Conservation (phyloP, 2,113 vertebrate species). For the Felis catus region DNA sequence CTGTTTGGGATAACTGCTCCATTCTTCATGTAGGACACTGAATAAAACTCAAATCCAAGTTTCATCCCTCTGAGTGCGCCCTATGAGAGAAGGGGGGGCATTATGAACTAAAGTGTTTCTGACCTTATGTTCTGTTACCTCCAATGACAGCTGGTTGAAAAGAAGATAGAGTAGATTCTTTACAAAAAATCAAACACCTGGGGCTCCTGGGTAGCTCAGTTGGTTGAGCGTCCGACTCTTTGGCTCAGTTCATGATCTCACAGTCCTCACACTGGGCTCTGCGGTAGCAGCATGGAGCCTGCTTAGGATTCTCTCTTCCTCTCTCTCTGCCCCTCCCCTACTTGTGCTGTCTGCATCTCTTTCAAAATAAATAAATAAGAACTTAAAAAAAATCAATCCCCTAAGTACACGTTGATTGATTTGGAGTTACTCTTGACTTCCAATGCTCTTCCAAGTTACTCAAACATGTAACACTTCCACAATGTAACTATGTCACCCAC, state of each 20-base stretch:
- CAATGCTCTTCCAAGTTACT: background rate
- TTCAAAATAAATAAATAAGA: too few relatives aligned
- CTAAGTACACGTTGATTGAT: background rate
- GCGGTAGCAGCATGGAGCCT: too few relatives aligned
- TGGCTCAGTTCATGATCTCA: too few relatives aligned
- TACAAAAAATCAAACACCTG: background rate
- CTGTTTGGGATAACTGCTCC: background rate
- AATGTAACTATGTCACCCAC: background rate
- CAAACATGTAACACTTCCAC: accelerated
- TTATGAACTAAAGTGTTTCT: background rate
- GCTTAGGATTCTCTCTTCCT: too few relatives aligned
- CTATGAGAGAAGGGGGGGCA: background rate
- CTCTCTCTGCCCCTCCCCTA: too few relatives aligned
- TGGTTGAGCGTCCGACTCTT: too few relatives aligned
- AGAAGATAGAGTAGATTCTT: background rate
- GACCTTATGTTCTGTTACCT: background rate
- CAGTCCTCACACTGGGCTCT: too few relatives aligned
- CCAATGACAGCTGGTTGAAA: background rate
- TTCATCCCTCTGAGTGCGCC: accelerated
- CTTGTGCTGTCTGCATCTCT: too few relatives aligned
- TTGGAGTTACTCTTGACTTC: background rate
- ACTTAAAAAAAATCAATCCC: background rate
- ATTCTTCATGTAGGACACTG: background rate
- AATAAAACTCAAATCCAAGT: background rate
- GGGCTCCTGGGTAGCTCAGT: too few relatives aligned